Percentiles rank a stretch among this genome's conserved stretches.
phyloP scores from a whole-genome alignment of 2,888 invertebrate species.

The Orchestes rusci region DNA sequence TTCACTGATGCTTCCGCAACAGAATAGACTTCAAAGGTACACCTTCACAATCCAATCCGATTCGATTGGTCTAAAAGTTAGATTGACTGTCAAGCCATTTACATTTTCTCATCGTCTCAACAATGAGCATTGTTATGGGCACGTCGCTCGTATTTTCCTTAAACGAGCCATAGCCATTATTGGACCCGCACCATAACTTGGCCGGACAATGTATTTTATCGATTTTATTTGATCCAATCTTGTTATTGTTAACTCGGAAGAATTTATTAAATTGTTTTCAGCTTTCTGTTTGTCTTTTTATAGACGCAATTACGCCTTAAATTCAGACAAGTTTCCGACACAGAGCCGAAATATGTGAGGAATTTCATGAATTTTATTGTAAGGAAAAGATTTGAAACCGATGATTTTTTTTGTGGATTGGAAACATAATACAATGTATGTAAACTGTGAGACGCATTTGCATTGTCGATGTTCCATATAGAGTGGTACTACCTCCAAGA shows the following conservation, averaged over 20 bases:
- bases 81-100: slow-evolving; percentile 27
- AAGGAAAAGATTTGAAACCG: too few relatives aligned
- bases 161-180: slow-evolving; percentile 35
- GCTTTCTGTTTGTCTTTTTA: slow-evolving; percentile 5
- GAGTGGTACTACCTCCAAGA: too few relatives aligned
- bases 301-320: slow-evolving; percentile 7
- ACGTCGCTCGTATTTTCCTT: slow-evolving; percentile 30
- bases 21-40: too few relatives aligned
- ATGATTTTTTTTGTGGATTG: too few relatives aligned
- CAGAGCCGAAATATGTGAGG: too few relatives aligned
- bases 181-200: slow-evolving; percentile 31
- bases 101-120: slow-evolving; percentile 26
- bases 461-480: too few relatives aligned
- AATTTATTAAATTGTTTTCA: slow-evolving; percentile 20
- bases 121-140: slow-evolving; percentile 29
- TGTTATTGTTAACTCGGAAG: slow-evolving; percentile 19
- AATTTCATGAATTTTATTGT: too few relatives aligned
- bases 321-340: slow-evolving; percentile 6
- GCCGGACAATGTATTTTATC: slow-evolving; percentile 25
- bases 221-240: slow-evolving; percentile 25
- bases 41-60: too few relatives aligned
- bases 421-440: too few relatives aligned
- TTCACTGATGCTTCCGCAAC: too few relatives aligned
- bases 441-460: too few relatives aligned
- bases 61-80: slow-evolving; percentile 8